A percentile compares a stretch with the other conserved stretches of the same genome.
phyloP scores from a whole-genome alignment of 2,888 invertebrate genomes.

The Chydorus sphaericus region DNA sequence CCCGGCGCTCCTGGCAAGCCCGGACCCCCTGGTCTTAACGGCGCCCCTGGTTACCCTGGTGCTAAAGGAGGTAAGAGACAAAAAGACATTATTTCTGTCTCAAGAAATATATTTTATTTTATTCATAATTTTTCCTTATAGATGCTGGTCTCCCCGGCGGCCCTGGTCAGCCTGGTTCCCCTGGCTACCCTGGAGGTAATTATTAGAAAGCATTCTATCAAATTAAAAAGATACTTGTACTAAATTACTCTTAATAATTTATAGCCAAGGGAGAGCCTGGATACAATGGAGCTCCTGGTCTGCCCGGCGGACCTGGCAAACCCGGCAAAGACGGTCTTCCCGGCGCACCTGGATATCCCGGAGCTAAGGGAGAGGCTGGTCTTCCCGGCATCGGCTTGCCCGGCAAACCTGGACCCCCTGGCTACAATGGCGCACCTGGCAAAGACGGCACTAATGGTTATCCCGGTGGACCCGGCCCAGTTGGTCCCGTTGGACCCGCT shows the following conservation, averaged over 20 bases:
- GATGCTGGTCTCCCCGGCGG: slow-evolving; percentile 14
- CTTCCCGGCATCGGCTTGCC: neutral
- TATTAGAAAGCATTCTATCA: slow-evolving; percentile 33
- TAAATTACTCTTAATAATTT: neutral
- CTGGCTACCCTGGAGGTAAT: slow-evolving; percentile 43
- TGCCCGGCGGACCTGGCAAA: neutral
- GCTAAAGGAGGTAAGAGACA: slow-evolving; percentile 18
- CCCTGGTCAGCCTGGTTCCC: slow-evolving; percentile 37
- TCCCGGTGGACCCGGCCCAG: neutral
- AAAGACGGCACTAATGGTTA: neutral
- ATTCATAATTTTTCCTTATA: no score
- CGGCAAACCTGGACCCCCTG: neutral
- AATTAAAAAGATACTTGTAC: slow-evolving; percentile 34
- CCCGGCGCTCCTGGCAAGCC: neutral
- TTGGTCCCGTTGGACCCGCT: neutral
- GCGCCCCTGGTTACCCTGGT: neutral
- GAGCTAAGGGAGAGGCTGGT: neutral
- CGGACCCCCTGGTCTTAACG: neutral
- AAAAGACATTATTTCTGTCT: no score
- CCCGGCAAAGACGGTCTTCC: neutral
- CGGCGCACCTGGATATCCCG: neutral
- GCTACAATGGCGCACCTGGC: neutral
- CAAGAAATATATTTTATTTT: no score
- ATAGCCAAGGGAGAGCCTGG: neutral
- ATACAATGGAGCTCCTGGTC: neutral